Evolutionary conservation across 1,140 invertebrate genomes (phyloP).

Genomic region (Phortica variegata): DNA sequence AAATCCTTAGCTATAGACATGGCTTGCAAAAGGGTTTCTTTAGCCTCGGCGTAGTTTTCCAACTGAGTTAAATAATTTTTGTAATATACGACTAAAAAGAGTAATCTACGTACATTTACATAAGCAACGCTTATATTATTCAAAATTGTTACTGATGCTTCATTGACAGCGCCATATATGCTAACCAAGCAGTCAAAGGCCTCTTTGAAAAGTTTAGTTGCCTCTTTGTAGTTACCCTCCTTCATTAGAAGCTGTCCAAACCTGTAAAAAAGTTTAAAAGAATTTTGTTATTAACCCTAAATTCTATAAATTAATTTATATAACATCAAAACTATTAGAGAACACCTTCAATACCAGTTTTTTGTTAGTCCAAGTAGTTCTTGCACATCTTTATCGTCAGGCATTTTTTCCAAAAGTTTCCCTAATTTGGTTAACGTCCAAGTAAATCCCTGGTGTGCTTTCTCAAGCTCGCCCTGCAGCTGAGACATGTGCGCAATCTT

Average conservation of each 20-base stretch:
- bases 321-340: slow-evolving; percentile 11
- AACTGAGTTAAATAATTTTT: slow-evolving; percentile 41
- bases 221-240: slow-evolving; percentile 64
- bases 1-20: slow-evolving; percentile 67
- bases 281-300: neutral
- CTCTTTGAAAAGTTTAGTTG: slow-evolving; percentile 68
- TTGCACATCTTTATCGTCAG: slow-evolving; percentile 38
- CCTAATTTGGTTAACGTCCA: slow-evolving; percentile 71
- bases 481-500: slow-evolving; percentile 69
- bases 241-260: slow-evolving; percentile 77
- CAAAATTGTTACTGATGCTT: slow-evolving; percentile 75
- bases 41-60: slow-evolving; percentile 69
- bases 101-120: slow-evolving; percentile 55
- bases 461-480: slow-evolving; percentile 62
- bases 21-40: slow-evolving; percentile 71
- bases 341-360: slow-evolving; percentile 65
- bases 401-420: slow-evolving; percentile 42
- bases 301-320: slow-evolving; percentile 63
- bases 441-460: slow-evolving; percentile 70
- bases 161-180: slow-evolving; percentile 67
- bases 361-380: slow-evolving; percentile 61
- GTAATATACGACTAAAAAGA: neutral
- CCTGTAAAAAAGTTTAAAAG: slow-evolving; percentile 62
- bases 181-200: slow-evolving; percentile 69
- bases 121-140: slow-evolving; percentile 83